Base-by-base conservation (phyloP, 2,888 invertebrate genomes). In the Bibio marci region DNA sequence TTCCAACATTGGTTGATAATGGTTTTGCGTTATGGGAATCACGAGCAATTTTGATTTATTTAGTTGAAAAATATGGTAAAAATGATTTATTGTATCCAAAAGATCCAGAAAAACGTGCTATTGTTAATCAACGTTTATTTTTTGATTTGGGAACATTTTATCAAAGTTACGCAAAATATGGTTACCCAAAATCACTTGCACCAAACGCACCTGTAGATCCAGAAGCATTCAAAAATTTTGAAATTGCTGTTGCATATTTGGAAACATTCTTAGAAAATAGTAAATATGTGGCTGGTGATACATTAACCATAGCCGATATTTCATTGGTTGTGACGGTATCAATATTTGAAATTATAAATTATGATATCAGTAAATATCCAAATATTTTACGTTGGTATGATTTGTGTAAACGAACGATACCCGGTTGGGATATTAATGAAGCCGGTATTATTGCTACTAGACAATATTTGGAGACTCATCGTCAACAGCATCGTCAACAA, bases 221-320 rank as follows among this genome's bases (percentile, higher is more conserved):
- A 32, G 73, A 71, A 14, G 78, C 79, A 55, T 58, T 70, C 44
- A 70, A 73, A 47, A 78, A 76, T 54, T 65, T 83, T 33, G 72
- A 74, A 28, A 71, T 74, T 2, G 76, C 77, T 2, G 65, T 82
- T 35, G 69, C 66, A 27, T 73, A 77, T 46, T 61, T 86, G 25
- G 74, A 86, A 49, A 70, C 59, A n/a, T 78, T 80, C 64, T 65
- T 87, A 22, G 73, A 75, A 33, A 74, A 73, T 0, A 69, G 76
- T 49, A 67, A 71, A 45, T 88, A 71, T 59, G 72, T 64, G 27
- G 82, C 82, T n/a, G 87, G 85, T 3, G 67, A 75, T 41, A 65
- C 65, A 41, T 62, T 85, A 39, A 86, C 86, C 13, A 56, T 88
- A 14, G 88, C 88, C 7, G 88, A 88, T 58, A 65, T 83, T 32